These are phyloP conservation scores for Probaryconus sp. DNA, from an alignment of 1,140 invertebrate species.

Conservation along the genomic window DNA sequence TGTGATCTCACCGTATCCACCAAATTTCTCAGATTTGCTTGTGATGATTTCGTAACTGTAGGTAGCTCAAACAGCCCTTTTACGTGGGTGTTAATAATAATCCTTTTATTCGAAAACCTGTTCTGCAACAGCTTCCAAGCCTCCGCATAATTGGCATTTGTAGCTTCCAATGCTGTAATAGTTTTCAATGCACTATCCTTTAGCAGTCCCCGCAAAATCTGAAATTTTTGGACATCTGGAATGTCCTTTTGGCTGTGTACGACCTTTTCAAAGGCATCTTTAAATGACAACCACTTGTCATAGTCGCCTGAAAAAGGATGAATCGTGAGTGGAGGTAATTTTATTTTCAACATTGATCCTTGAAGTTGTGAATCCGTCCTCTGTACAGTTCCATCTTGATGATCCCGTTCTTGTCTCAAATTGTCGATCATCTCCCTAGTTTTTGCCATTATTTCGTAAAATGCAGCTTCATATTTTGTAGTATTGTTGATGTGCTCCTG, in stretches of 20 bases:
- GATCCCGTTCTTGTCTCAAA: too few relatives aligned
- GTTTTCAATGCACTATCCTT: background rate
- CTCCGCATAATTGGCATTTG: background rate
- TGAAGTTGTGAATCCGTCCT: background rate
- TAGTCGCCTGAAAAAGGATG: background rate
- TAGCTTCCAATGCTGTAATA: background rate
- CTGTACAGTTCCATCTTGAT: background rate
- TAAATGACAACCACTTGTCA: background rate
- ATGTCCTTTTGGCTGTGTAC: background rate
- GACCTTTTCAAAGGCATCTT: background rate
- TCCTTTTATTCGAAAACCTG: background rate
- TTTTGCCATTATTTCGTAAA: too few relatives aligned
- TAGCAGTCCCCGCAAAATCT: too few relatives aligned
- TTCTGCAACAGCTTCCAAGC: background rate
- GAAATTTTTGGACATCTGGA: background rate
- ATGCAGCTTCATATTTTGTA: too few relatives aligned
- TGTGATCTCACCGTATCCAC: background rate
- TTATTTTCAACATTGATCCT: background rate
- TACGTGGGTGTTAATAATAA: conserved; percentile 6
- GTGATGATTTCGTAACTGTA: background rate
- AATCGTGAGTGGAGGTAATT: background rate
- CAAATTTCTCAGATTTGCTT: background rate
- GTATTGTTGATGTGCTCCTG: too few relatives aligned
- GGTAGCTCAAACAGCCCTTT: background rate
- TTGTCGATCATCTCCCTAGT: too few relatives aligned